These are phyloP conservation scores for Panthera tigris DNA, from an alignment of 2,113 vertebrate species.

Conservation along the genomic window DNA sequence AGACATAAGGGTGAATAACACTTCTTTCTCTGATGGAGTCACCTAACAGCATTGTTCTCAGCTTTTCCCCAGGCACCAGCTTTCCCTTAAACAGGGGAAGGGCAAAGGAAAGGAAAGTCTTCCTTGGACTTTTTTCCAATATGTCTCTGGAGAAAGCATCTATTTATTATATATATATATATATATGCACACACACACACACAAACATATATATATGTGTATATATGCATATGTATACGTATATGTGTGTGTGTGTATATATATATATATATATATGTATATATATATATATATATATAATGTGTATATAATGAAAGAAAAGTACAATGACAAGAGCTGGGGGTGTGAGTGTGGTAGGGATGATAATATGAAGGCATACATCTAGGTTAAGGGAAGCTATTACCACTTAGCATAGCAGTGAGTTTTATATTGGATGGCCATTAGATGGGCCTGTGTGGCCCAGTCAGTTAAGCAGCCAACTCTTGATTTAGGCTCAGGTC, in stretches of 20 bases:
- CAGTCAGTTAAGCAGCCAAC: too few relatives aligned
- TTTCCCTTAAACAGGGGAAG: not conserved
- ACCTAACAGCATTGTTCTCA: not conserved
- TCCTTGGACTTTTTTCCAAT: not conserved
- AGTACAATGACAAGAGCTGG: not conserved
- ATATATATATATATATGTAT: not conserved
- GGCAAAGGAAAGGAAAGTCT: not conserved
- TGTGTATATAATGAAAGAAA: not conserved
- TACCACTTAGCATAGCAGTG: not conserved
- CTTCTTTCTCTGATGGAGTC: accelerated
- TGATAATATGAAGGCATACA: not conserved
- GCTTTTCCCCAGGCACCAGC: not conserved
- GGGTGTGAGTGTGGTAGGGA: not conserved
- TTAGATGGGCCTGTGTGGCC: too few relatives aligned
- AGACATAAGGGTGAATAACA: not conserved
- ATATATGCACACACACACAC: not conserved
- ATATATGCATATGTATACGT: not conserved
- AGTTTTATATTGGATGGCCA: not conserved
- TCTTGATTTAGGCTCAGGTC: too few relatives aligned
- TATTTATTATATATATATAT: not conserved
- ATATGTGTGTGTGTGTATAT: not conserved
- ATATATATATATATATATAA: not conserved
- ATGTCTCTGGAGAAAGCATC: not conserved
- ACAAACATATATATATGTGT: not conserved
- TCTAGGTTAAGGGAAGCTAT: not conserved